Evolutionary conservation across 2,888 invertebrate species (phyloP), one percentile per base, ranked within the genome.

Genomic region (Lutraria lutraria): DNA sequence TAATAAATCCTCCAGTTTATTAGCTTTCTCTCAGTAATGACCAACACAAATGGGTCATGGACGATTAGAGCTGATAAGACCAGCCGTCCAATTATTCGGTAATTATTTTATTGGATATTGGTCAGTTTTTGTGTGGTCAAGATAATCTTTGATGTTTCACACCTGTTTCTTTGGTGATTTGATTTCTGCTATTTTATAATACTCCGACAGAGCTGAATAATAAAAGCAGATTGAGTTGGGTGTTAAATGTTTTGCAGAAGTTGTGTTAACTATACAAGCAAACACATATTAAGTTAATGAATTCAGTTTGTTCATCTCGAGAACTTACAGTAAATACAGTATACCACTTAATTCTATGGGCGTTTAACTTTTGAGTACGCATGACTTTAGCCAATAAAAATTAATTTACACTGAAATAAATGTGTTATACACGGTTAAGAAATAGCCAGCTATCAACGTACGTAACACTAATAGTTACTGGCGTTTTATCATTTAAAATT

Each of bases 41-140:
- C 63, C 81, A 13, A 15, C 31, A 53, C 68, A 86, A 86, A 86
- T 86, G 86, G 81, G 81, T 81, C 86, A 86, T 86, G 86, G 81
- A 81, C 81, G 63, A 87, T 83, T 81, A 54, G 85, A 53, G 68
- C 53, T 81, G 89, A 90, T 90, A 90, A 90, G 88, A 76, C 29
- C 31, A 83, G 63, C 53, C 60, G 83, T 83, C 68, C 86, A 84
- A 88, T 90, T 88, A 88, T 87, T 76, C 56, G 86, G 80, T 90
- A 90, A 90, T 90, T 88, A 88, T 90, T 90, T 90, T 90, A 90
- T 90, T 88, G 81, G 90, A 83, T 60, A 82, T 31, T 86, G 84
- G 86, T 88, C 88, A 88, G 87, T 83, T 88, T 86, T 86, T 76
- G 82, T 60, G 54, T 83, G 86, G 86, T 80, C 86, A 84, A 81